Conservation (phyloP, 2,888 invertebrate species). For the Bellardia pandia region DNA sequence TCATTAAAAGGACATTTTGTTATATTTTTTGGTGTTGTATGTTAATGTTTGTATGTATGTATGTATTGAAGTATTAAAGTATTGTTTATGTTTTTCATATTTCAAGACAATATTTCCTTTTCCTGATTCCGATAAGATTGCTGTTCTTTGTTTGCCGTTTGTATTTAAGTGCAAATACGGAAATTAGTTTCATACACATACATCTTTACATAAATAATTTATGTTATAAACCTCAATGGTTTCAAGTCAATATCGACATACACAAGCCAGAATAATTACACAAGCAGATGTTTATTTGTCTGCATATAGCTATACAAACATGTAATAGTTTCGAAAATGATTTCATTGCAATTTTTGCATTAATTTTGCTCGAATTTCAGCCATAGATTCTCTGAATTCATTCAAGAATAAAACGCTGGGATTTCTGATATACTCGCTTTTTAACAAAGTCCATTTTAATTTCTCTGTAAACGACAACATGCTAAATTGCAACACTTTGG, state of each 20-base stretch:
- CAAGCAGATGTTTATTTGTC: background rate
- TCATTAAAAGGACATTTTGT: background rate
- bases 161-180: constrained; percentile 10
- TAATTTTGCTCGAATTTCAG: no score
- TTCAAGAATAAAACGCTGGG: no score
- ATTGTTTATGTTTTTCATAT: constrained; percentile 34
- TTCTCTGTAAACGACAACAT: no score
- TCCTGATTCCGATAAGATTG: constrained; percentile 15
- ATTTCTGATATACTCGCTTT: no score
- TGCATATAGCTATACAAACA: background rate
- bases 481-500: no score
- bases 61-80: background rate
- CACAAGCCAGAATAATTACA: background rate
- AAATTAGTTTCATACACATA: constrained; percentile 25
- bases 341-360: no score
- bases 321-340: no score
- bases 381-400: no score
- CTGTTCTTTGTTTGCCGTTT: background rate
- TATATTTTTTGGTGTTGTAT: background rate
- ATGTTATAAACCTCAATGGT: background rate
- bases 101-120: constrained; percentile 35
- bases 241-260: background rate
- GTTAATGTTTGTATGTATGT: background rate
- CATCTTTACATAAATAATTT: background rate
- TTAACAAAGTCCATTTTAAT: no score